Percentiles rank a stretch among this genome's conserved stretches.
Conservation (phyloP, 1,140 invertebrate genomes). For the Drepana arcuata region DNA sequence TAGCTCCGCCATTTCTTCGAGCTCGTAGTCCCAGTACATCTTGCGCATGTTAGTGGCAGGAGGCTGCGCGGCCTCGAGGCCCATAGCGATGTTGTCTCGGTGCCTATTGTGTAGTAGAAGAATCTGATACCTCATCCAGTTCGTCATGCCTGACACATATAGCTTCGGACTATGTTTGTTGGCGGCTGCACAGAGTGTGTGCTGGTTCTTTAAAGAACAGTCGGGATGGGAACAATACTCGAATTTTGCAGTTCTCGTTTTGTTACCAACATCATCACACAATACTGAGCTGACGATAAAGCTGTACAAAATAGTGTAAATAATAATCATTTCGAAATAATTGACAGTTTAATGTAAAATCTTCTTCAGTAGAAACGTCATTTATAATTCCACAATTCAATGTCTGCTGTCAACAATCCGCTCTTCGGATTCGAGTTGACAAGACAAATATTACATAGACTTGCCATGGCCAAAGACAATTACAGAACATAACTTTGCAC, state of each 20-base stretch:
- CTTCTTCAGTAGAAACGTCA: neutral
- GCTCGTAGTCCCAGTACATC: slow-evolving; percentile 61
- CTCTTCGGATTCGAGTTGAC: slow-evolving; percentile 6
- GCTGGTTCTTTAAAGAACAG: slow-evolving; percentile 49
- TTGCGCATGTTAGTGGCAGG: slow-evolving; percentile 60
- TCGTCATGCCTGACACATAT: slow-evolving; percentile 54
- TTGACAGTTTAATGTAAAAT: neutral
- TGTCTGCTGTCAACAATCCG: neutral
- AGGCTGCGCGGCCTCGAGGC: slow-evolving; percentile 52
- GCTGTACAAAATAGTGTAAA: slow-evolving; percentile 25
- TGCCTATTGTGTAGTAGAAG: slow-evolving; percentile 51
- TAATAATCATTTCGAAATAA: slow-evolving; percentile 26
- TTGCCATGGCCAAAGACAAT: no score
- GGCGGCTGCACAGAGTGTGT: slow-evolving; percentile 45
- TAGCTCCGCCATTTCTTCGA: slow-evolving; percentile 52
- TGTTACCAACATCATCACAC: slow-evolving; percentile 14
- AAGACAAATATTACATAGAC: no score
- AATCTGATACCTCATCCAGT: slow-evolving; percentile 58
- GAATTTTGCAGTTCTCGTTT: neutral
- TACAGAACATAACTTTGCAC: no score
- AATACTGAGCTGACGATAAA: slow-evolving; percentile 18
- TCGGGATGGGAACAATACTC: slow-evolving; percentile 55
- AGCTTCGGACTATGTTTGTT: slow-evolving; percentile 41
- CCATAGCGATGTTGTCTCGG: slow-evolving; percentile 58
- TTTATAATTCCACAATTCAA: neutral